Evolutionary conservation across 2,888 invertebrate genomes (phyloP).

Genomic region (Folsomia candida): DNA sequence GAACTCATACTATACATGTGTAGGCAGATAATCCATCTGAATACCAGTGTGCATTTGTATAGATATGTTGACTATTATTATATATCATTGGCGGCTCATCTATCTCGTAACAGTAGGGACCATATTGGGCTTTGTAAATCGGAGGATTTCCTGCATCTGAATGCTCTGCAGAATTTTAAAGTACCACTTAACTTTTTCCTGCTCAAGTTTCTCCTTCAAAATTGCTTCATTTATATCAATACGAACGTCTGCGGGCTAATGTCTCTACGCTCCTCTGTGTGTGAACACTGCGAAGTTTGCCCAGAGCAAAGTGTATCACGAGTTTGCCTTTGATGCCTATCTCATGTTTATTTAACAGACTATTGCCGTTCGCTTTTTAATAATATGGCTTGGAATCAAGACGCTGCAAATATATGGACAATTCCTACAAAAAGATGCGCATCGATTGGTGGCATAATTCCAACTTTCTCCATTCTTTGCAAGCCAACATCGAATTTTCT

Average conservation of each 20-base stretch:
- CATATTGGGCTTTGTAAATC: too few species aligned
- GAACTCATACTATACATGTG: too few species aligned
- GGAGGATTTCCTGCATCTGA: too few species aligned
- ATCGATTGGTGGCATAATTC: conserved; percentile 30
- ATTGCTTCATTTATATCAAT: neutral
- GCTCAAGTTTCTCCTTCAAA: neutral
- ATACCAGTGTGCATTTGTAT: too few species aligned
- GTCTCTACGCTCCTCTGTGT: too few species aligned
- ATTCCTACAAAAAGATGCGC: neutral
- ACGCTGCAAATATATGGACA: neutral
- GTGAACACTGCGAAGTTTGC: too few species aligned
- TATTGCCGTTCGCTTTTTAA: neutral
- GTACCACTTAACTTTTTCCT: neutral
- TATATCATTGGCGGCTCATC: too few species aligned
- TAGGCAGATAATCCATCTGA: too few species aligned
- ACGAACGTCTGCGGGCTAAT: conserved; percentile 8
- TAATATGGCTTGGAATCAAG: neutral
- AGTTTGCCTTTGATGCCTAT: neutral
- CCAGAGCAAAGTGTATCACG: too few species aligned
- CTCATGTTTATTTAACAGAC: conserved; percentile 1
- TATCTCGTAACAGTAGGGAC: too few species aligned
- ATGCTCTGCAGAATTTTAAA: neutral
- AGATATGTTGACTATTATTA: too few species aligned
- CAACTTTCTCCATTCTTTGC: conserved; percentile 14
- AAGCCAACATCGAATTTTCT: too few species aligned